phyloP scores from a whole-genome alignment of 1,140 invertebrate species.

The Bombus pyrosoma region DNA sequence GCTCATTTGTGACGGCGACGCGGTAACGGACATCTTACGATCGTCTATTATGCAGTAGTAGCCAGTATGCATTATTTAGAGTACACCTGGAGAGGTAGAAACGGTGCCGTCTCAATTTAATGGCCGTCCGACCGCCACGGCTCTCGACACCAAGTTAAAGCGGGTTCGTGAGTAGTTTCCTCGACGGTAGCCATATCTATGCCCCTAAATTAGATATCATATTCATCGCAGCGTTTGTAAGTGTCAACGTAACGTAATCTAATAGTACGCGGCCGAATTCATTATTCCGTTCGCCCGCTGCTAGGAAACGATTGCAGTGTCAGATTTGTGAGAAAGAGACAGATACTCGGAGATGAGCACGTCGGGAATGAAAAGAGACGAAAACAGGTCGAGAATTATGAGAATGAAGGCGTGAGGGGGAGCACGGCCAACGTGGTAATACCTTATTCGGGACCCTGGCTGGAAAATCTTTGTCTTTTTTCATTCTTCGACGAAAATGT shows the following conservation, averaged over 20 bases:
- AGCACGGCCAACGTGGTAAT: not conserved
- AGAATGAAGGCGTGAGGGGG: constrained; percentile 5
- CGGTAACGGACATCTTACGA: constrained; percentile 56
- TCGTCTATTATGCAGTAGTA: constrained; percentile 65
- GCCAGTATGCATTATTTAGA: constrained; percentile 64
- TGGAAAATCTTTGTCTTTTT: constrained; percentile 17
- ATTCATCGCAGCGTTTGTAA: constrained; percentile 44
- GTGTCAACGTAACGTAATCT: constrained; percentile 26
- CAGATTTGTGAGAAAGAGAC: not conserved
- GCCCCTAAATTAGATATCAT: constrained; percentile 56
- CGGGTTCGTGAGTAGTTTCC: constrained; percentile 30
- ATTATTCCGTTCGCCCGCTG: constrained; percentile 30
- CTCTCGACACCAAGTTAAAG: constrained; percentile 45
- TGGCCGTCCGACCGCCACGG: constrained; percentile 16
- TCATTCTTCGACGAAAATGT: constrained; percentile 64
- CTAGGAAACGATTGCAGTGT: constrained; percentile 26
- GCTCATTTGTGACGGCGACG: constrained; percentile 57
- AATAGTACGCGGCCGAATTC: constrained; percentile 43
- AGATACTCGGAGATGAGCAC: not conserved
- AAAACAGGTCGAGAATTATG: constrained; percentile 35
- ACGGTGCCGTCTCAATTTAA: constrained; percentile 57
- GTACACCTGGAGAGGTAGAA: constrained; percentile 55
- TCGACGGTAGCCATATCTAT: not conserved
- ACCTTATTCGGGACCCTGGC: constrained; percentile 29
- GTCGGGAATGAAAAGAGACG: constrained; percentile 1